A percentile compares a stretch with the other conserved stretches of the same genome.
Conservation (phyloP, 2,888 invertebrate species). For the Cepaea hortensis region DNA sequence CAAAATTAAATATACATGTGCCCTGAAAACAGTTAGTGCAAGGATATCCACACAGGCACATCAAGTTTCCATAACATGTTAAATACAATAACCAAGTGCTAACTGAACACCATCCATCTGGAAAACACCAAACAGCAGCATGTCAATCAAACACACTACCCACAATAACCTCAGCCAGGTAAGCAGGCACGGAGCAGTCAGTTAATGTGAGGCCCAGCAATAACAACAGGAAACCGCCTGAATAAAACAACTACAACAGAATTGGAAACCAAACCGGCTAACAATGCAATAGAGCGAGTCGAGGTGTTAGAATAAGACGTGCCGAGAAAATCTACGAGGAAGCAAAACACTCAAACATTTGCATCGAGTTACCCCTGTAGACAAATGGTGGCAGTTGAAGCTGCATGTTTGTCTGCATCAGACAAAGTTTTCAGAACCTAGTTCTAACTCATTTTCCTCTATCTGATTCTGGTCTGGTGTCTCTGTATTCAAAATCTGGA, state of each 20-base stretch:
- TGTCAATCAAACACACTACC: not conserved
- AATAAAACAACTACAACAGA: constrained; percentile 10
- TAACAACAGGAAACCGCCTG: not conserved
- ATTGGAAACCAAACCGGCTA: constrained; percentile 22
- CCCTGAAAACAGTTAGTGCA: too few species aligned
- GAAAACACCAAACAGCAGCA: constrained; percentile 6
- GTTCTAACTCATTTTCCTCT: constrained; percentile 44
- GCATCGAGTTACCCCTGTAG: constrained; percentile 20
- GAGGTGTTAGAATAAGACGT: not conserved
- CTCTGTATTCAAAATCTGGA: constrained; percentile 44
- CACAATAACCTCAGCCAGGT: not conserved
- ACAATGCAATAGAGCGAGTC: constrained; percentile 22
- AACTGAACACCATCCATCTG: too few species aligned
- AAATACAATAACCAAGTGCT: not conserved
- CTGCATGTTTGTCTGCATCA: constrained; percentile 26
- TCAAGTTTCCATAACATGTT: not conserved
- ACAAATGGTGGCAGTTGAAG: not conserved
- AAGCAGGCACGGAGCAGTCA: not conserved
- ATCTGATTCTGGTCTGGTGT: constrained; percentile 19
- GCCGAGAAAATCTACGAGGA: constrained; percentile 11
- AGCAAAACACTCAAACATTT: constrained; percentile 40
- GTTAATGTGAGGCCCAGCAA: not conserved
- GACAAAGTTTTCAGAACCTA: constrained; percentile 45
- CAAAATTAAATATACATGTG: too few species aligned
- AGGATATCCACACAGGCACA: too few species aligned